These are phyloP conservation scores for Psilopsiagon aurifrons DNA, from an alignment of 2,113 vertebrate species.

Conservation along the genomic window DNA sequence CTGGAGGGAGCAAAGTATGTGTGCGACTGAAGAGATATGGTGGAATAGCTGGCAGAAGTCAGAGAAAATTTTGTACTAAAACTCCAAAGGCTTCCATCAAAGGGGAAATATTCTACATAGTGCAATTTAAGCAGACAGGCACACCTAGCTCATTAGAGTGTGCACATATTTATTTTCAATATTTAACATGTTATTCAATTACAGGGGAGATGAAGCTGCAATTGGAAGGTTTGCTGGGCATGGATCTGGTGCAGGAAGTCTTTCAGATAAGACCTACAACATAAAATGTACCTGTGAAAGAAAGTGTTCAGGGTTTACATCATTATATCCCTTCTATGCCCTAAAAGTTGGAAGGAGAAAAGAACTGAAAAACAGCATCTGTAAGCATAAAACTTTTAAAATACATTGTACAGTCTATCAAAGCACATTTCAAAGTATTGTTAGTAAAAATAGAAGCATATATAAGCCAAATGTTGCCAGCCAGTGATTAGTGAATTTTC, in stretches of 20 bases:
- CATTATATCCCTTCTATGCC: background rate
- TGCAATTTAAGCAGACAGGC: background rate
- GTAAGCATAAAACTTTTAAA: background rate
- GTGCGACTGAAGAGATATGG: background rate
- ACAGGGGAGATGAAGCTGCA: background rate
- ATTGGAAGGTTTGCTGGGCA: background rate
- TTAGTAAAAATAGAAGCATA: background rate
- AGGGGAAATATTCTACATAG: background rate
- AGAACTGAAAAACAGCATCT: accelerated
- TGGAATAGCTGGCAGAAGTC: background rate
- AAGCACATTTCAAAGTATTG: background rate
- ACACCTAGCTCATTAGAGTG: background rate
- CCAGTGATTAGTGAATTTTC: background rate
- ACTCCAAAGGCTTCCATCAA: background rate
- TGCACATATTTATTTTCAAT: conserved; percentile 18
- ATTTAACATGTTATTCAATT: background rate
- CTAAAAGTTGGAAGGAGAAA: background rate
- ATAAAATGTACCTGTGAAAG: background rate
- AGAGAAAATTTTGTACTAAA: conserved; percentile 14
- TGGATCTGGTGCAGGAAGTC: background rate
- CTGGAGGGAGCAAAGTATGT: background rate
- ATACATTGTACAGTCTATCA: background rate
- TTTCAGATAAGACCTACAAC: background rate
- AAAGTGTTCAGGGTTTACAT: background rate
- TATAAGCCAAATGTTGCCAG: background rate